These are phyloP conservation scores for Drosophila sp. DNA, from an alignment of 1,140 invertebrate species.

Conservation along the genomic window DNA sequence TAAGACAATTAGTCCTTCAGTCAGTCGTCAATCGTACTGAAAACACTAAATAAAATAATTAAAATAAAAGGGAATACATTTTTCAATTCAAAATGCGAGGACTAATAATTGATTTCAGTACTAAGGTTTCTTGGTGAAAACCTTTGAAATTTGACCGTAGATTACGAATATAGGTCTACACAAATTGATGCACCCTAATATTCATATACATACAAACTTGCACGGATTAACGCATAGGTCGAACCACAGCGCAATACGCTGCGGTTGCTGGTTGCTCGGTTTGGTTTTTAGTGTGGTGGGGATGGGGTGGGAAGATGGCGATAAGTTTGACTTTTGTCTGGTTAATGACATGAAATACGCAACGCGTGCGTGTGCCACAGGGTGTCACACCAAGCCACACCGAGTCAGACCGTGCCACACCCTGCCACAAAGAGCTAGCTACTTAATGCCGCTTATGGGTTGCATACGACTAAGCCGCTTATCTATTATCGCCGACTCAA, in stretches of 20 bases:
- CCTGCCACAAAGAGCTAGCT: background rate
- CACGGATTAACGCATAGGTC: background rate
- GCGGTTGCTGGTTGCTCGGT: background rate
- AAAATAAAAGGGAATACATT: too few relatives aligned
- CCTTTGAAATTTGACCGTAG: too few relatives aligned
- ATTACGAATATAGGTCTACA: too few relatives aligned
- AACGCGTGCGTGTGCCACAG: constrained; percentile 5
- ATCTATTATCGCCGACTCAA: background rate
- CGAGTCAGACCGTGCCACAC: too few relatives aligned
- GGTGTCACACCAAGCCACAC: too few relatives aligned
- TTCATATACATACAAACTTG: background rate
- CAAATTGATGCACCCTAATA: background rate
- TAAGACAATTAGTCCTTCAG: too few relatives aligned
- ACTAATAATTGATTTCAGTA: too few relatives aligned
- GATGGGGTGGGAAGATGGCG: background rate
- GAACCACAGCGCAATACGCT: background rate
- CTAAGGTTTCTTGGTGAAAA: too few relatives aligned
- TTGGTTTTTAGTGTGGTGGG: background rate
- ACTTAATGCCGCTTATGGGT: constrained; percentile 7
- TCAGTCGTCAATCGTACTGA: too few relatives aligned
- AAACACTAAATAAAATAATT: too few relatives aligned
- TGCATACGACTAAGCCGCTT: constrained; percentile 34
- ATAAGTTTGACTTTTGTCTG: constrained; percentile 22
- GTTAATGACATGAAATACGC: constrained; percentile 31
- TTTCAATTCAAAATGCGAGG: too few relatives aligned